Percentiles rank a stretch among this genome's conserved stretches.
These are phyloP conservation scores for Rotaria magnacalcarata DNA, from an alignment of 2,888 invertebrate species.

Conservation along the genomic window DNA sequence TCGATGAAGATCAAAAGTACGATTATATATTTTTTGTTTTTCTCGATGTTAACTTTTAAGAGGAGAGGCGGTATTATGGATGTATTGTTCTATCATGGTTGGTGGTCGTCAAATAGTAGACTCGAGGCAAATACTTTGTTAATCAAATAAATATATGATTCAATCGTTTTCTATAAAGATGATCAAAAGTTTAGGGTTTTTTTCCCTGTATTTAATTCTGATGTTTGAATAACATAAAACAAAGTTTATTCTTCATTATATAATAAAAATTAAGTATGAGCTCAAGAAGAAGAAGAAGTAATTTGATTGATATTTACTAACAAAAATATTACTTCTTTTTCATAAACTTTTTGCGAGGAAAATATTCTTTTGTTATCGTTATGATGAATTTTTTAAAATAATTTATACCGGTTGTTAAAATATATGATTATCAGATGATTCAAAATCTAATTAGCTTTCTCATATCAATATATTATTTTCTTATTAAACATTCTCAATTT, in stretches of 20 bases:
- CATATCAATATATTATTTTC: too few relatives aligned
- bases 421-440: too few relatives aligned
- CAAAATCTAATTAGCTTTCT: too few relatives aligned
- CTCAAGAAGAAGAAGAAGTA: not conserved
- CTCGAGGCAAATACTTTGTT: not conserved
- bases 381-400: too few relatives aligned
- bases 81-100: not conserved
- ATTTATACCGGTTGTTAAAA: too few relatives aligned
- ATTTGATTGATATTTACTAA: too few relatives aligned
- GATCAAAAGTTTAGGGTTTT: not conserved
- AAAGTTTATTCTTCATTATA: not conserved
- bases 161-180: not conserved
- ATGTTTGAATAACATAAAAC: not conserved
- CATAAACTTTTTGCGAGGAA: too few relatives aligned
- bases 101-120: not conserved
- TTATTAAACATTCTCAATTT: too few relatives aligned
- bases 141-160: not conserved
- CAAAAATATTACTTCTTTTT: too few relatives aligned
- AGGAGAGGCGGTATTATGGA: not conserved
- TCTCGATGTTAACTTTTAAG: not conserved
- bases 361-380: too few relatives aligned
- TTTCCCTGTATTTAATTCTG: not conserved
- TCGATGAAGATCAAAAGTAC: conserved; percentile 3
- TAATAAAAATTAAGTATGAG: not conserved
- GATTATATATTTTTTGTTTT: not conserved